Conservation (phyloP, 2,888 invertebrate species). For the Pedicia rivosa region DNA sequence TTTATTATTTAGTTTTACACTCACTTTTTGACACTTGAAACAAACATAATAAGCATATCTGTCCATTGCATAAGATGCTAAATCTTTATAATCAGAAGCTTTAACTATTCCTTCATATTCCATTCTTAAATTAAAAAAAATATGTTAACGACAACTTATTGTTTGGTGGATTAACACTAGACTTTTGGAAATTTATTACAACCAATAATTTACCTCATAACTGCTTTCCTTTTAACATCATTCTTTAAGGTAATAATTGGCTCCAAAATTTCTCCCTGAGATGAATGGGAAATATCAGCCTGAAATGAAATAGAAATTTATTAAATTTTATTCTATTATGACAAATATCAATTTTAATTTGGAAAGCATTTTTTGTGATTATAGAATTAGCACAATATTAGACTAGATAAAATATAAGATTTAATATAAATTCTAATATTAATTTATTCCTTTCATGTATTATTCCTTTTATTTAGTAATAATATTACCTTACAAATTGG, state of each 20-base stretch:
- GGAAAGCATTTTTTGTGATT: too few relatives aligned
- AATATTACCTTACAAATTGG: conserved; percentile 96
- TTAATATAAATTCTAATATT: not conserved
- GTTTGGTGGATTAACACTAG: too few relatives aligned
- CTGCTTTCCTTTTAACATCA: conserved; percentile 83
- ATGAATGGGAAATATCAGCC: conserved; percentile 70
- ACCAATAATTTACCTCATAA: too few relatives aligned
- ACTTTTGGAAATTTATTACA: conserved; percentile 8
- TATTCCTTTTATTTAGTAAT: too few relatives aligned
- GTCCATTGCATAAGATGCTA: conserved; percentile 86
- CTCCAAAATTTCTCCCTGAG: conserved; percentile 56
- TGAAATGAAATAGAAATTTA: too few relatives aligned
- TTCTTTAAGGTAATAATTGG: conserved; percentile 71
- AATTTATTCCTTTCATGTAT: too few relatives aligned
- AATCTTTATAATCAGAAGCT: conserved; percentile 56
- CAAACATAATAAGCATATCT: conserved; percentile 97
- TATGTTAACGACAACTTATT: too few relatives aligned
- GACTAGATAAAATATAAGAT: too few relatives aligned
- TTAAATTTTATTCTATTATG: too few relatives aligned
- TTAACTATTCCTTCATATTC: conserved; percentile 88
- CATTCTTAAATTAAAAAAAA: too few relatives aligned
- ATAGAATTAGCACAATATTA: too few relatives aligned
- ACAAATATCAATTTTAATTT: conserved; percentile 6
- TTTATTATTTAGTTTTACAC: too few relatives aligned
- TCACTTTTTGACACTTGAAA: conserved; percentile 85